Conservation (phyloP, 2,888 invertebrate species). For the Scaptomyza caliginosa region DNA sequence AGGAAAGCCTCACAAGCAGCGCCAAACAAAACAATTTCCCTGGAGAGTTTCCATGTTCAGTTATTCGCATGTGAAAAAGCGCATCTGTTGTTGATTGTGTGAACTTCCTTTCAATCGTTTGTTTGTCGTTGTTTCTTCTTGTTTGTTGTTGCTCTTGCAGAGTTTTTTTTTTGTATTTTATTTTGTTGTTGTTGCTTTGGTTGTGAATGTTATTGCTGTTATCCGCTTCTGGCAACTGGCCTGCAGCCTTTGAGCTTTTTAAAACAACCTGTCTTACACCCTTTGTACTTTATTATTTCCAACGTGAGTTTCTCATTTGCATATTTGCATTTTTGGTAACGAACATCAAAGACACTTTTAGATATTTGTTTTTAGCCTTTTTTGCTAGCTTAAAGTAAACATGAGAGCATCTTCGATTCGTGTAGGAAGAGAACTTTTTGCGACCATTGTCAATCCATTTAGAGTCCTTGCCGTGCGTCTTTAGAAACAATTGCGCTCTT, state of each 20-base stretch:
- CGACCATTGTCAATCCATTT: constrained; percentile 45
- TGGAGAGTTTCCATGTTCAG: constrained; percentile 77
- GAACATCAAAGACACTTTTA: background rate
- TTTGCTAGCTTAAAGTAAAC: background rate
- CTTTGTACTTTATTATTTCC: background rate
- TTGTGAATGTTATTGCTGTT: constrained; percentile 66
- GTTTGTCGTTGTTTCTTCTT: constrained; percentile 63
- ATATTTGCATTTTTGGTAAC: background rate
- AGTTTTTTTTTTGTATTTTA: constrained; percentile 20
- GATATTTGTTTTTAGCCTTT: background rate
- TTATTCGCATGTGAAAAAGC: constrained; percentile 78
- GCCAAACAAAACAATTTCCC: constrained; percentile 76
- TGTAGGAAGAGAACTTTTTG: background rate
- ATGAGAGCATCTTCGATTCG: constrained; percentile 47
- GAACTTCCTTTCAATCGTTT: constrained; percentile 79
- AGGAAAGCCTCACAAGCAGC: constrained; percentile 36
- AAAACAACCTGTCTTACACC: constrained; percentile 3
- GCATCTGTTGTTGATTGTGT: constrained; percentile 80
- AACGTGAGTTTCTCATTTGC: background rate
- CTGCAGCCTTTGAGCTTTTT: constrained; percentile 51
- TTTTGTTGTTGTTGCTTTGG: constrained; percentile 28
- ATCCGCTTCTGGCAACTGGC: constrained; percentile 55
- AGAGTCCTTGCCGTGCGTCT: constrained; percentile 61
- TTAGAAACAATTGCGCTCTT: constrained; percentile 75
- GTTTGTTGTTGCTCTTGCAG: constrained; percentile 38